Percentiles rank a stretch among this genome's conserved stretches.
Evolutionary conservation across 2,888 invertebrate genomes (phyloP).

Genomic region (Pseudococcus viburni): DNA sequence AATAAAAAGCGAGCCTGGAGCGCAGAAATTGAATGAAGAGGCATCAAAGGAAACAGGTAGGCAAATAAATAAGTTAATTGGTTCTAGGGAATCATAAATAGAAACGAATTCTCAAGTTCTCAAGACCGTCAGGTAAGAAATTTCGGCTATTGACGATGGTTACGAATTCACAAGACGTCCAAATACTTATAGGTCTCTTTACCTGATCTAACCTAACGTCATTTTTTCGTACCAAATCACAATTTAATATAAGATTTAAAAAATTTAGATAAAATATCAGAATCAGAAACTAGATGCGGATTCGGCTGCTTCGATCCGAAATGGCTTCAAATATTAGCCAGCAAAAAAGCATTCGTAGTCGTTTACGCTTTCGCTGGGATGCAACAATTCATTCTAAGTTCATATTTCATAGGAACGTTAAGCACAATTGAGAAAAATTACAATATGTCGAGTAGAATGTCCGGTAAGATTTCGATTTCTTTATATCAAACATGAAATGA

Average conservation of each 20-base stretch:
- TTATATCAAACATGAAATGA: not conserved
- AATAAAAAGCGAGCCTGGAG: not conserved
- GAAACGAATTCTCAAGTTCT: too few relatives aligned
- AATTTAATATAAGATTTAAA: too few relatives aligned
- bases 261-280: constrained; percentile 22
- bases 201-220: too few relatives aligned
- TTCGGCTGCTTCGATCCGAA: constrained; percentile 69
- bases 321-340: constrained; percentile 77
- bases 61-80: not conserved
- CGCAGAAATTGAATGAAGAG: not conserved
- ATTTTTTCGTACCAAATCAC: too few relatives aligned
- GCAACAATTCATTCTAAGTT: constrained; percentile 78
- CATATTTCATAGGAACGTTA: constrained; percentile 78
- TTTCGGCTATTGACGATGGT: too few relatives aligned
- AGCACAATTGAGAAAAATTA: constrained; percentile 80
- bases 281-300: constrained; percentile 68
- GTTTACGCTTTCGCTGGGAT: constrained; percentile 78
- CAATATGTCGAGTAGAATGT: constrained; percentile 79
- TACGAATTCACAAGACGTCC: too few relatives aligned
- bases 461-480: constrained; percentile 72
- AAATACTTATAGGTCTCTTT: too few relatives aligned
- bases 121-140: too few relatives aligned
- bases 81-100: too few relatives aligned
- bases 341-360: constrained; percentile 75
- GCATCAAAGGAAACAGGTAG: not conserved